Evolutionary conservation across 2,888 invertebrate species (phyloP).

Genomic region (Calameuta idolon): DNA sequence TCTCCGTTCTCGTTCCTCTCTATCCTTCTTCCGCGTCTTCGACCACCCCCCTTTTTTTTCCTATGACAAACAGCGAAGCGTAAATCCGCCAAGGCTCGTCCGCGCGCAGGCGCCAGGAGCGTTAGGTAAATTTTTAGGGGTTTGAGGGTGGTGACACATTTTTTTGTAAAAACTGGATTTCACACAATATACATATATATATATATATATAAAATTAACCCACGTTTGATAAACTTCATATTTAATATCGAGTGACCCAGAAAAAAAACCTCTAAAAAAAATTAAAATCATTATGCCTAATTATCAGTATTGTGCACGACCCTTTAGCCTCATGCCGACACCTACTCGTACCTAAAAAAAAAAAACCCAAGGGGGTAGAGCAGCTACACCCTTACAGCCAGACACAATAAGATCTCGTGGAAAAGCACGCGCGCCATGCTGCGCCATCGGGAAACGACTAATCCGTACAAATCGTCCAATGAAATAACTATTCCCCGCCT

Average conservation of each 20-base stretch:
- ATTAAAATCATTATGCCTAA: background rate
- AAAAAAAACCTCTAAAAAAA: background rate
- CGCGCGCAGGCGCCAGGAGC: conserved; percentile 27
- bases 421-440: background rate
- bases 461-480: conserved; percentile 42
- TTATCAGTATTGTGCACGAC: background rate
- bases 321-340: background rate
- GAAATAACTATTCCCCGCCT: conserved; percentile 26
- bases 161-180: background rate
- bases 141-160: background rate
- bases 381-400: background rate
- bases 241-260: background rate
- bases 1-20: background rate
- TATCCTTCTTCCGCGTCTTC: too few relatives aligned
- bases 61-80: background rate
- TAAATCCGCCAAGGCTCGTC: conserved; percentile 19
- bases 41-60: background rate
- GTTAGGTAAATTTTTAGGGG: conserved; percentile 35
- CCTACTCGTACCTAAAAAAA: background rate
- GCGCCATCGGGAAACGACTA: conserved; percentile 32
- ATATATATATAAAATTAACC: too few relatives aligned
- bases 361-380: background rate
- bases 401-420: background rate
- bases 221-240: background rate
- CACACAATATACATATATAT: background rate